Percentiles rank a stretch among this genome's conserved stretches.
Conservation (phyloP, 2,113 vertebrate genomes). For the Phylloscopus whistleri region DNA sequence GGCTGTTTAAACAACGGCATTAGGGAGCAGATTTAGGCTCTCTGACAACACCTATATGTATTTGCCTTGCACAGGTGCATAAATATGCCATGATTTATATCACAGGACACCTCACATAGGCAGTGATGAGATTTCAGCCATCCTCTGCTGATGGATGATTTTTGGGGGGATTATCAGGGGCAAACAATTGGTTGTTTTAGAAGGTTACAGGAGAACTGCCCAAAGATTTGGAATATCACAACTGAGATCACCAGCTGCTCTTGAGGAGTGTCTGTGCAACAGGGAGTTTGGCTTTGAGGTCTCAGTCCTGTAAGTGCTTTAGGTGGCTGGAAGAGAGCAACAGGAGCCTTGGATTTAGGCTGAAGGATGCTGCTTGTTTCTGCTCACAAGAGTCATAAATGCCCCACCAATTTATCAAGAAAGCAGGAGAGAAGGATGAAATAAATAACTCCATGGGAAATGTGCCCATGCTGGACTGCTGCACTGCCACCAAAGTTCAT, state of each 20-base stretch:
- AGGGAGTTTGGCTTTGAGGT: background rate
- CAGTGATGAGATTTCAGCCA: background rate
- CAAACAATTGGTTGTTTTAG: background rate
- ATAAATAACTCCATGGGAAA: background rate
- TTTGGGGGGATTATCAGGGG: background rate
- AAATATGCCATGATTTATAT: conserved; percentile 26
- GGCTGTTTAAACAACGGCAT: conserved; percentile 43
- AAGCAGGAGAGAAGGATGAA: background rate
- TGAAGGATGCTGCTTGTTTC: background rate
- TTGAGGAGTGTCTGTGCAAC: background rate
- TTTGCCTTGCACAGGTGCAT: conserved; percentile 48
- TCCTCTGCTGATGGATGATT: background rate
- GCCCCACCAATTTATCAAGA: background rate
- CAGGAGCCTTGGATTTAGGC: background rate
- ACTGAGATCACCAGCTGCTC: background rate
- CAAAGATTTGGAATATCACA: background rate
- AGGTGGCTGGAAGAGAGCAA: background rate
- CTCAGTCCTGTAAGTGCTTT: background rate
- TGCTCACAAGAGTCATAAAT: background rate
- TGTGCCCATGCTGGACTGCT: background rate
- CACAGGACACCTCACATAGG: background rate
- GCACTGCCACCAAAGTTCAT: background rate
- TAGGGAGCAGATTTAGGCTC: conserved; percentile 22
- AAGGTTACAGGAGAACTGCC: background rate
- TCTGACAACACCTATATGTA: background rate